Percentiles rank a stretch among this genome's conserved stretches.
Evolutionary conservation across 2,113 vertebrate species (phyloP).

Genomic region (Crotalus tigris): DNA sequence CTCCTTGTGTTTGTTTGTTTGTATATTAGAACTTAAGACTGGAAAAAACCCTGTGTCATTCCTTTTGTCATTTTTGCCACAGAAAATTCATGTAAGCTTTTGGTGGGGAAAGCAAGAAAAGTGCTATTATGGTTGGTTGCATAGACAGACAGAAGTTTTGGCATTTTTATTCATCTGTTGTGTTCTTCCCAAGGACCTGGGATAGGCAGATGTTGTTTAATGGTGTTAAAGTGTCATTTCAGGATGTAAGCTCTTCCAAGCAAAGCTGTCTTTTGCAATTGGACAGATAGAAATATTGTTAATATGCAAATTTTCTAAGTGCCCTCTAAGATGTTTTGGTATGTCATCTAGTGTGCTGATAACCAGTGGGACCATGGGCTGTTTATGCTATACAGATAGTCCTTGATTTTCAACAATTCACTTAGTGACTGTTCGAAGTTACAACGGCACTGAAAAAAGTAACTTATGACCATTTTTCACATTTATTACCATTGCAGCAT

Average conservation of each 20-base stretch:
- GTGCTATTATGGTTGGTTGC: background rate
- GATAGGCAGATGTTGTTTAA: background rate
- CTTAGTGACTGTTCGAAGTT: background rate
- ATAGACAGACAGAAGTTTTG: background rate
- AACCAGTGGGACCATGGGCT: background rate
- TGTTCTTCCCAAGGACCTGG: background rate
- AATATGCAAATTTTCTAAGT: background rate
- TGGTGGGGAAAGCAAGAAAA: background rate
- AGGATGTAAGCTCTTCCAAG: background rate
- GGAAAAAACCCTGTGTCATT: background rate
- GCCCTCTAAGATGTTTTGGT: background rate
- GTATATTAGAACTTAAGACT: background rate
- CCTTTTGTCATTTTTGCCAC: background rate
- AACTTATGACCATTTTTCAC: background rate
- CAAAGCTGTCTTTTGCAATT: background rate
- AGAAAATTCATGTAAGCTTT: background rate
- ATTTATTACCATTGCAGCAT: background rate
- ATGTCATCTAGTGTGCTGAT: background rate
- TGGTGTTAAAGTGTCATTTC: background rate
- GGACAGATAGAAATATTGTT: background rate
- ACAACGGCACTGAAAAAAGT: background rate
- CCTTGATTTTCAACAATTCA: background rate
- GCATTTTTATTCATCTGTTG: background rate
- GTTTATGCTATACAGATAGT: background rate
- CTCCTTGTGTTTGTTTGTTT: background rate